Conservation (phyloP, 1,140 invertebrate species). For the Aphelenchoides fujianensis region DNA sequence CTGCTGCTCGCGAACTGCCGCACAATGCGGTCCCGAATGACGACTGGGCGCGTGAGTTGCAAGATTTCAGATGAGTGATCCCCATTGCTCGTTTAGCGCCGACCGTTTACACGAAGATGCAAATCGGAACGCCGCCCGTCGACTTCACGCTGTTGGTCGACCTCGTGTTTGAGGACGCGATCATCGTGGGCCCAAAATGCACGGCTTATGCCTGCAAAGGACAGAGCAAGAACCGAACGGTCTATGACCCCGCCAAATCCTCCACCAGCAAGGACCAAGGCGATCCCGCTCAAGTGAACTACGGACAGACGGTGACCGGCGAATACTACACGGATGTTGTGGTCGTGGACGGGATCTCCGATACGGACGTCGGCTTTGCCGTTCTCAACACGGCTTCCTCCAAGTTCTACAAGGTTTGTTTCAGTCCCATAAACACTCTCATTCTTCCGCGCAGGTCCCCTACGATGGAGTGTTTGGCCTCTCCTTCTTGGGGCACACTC, state of each 20-base stretch:
- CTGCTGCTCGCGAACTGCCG: too few relatives aligned
- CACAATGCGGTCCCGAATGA: neutral
- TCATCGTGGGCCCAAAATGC: conserved; percentile 3
- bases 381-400: neutral
- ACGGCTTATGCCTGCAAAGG: neutral
- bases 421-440: neutral
- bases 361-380: neutral
- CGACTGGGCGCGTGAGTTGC: neutral
- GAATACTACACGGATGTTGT: conserved; percentile 16
- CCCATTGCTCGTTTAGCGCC: neutral
- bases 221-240: neutral
- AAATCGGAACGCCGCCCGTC: neutral
- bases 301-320: conserved; percentile 1
- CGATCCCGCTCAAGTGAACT: neutral
- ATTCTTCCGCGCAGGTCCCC: neutral
- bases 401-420: neutral
- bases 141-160: neutral
- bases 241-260: conserved; percentile 6
- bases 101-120: neutral
- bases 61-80: neutral
- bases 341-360: neutral
- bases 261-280: neutral
- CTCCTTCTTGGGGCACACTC: neutral
- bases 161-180: neutral
- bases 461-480: conserved; percentile 5